Conservation (phyloP, 2,888 invertebrate species). For the Callosobruchus maculatus region DNA sequence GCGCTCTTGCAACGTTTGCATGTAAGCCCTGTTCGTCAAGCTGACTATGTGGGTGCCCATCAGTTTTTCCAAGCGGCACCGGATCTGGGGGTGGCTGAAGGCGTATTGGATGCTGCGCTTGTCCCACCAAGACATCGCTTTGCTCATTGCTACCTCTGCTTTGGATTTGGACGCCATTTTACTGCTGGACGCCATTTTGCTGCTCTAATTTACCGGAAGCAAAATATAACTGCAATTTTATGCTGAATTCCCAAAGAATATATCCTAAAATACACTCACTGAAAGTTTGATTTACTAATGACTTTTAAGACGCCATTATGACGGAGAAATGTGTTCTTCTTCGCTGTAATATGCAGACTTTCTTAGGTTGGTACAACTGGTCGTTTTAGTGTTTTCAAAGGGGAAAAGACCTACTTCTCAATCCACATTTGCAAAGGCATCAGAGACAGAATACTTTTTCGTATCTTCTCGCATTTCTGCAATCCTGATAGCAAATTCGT, state of each 20-base stretch:
- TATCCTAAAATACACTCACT: background rate
- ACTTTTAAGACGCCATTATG: background rate
- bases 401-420: no score
- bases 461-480: no score
- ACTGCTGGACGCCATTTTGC: background rate
- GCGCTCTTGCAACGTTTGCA: constrained; percentile 62
- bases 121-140: background rate
- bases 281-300: background rate
- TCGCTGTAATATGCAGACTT: no score
- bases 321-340: no score
- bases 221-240: background rate
- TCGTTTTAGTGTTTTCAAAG: no score
- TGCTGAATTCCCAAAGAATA: background rate
- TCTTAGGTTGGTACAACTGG: no score
- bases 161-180: background rate
- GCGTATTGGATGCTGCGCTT: constrained; percentile 8
- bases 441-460: no score
- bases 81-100: constrained; percentile 62
- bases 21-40: constrained; percentile 65
- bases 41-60: constrained; percentile 68
- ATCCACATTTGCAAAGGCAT: no score
- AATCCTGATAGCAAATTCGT: no score
- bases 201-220: background rate
- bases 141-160: background rate
- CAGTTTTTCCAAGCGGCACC: constrained; percentile 63